phyloP scores from a whole-genome alignment of 2,797 vertebrate species.

The Oryzias sinensis region DNA sequence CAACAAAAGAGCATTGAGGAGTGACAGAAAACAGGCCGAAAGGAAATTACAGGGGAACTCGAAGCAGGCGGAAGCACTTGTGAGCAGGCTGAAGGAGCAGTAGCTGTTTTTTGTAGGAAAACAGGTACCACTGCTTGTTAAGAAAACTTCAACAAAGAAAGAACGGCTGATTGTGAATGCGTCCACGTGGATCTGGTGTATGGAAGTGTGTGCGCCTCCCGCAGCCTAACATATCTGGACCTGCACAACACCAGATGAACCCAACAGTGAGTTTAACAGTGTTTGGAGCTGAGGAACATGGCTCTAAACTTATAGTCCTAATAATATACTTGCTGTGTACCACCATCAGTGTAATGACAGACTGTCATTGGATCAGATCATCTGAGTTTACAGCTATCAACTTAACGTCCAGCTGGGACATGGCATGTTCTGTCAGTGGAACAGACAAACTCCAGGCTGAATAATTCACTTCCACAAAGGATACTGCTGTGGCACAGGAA shows the following conservation, averaged over 20 bases:
- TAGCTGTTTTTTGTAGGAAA: conserved; percentile 39
- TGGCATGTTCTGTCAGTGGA: not conserved
- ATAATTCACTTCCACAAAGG: not conserved
- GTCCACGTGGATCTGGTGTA: conserved; percentile 2
- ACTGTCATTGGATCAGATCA: conserved; percentile 41
- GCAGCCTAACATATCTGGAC: conserved; percentile 45
- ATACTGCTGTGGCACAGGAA: conserved; percentile 1
- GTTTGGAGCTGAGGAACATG: conserved; percentile 21
- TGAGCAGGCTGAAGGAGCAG: conserved; percentile 38
- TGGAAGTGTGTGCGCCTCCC: conserved; percentile 2
- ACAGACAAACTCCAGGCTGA: not conserved
- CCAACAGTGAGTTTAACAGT: conserved; percentile 16
- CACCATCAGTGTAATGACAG: conserved; percentile 34
- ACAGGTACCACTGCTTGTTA: conserved; percentile 34
- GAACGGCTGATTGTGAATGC: conserved; percentile 10
- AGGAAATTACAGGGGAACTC: conserved; percentile 15
- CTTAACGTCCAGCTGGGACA: too few species aligned
- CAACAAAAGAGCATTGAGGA: conserved; percentile 1
- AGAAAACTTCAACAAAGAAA: conserved; percentile 26
- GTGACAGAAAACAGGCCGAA: not conserved
- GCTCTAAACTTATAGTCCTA: conserved; percentile 14
- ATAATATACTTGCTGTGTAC: conserved; percentile 35
- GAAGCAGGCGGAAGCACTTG: conserved; percentile 29
- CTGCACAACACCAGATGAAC: conserved; percentile 37
- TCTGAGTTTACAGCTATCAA: conserved; percentile 9